phyloP scores from a whole-genome alignment of 1,140 invertebrate species.

The Neelides sp. region DNA sequence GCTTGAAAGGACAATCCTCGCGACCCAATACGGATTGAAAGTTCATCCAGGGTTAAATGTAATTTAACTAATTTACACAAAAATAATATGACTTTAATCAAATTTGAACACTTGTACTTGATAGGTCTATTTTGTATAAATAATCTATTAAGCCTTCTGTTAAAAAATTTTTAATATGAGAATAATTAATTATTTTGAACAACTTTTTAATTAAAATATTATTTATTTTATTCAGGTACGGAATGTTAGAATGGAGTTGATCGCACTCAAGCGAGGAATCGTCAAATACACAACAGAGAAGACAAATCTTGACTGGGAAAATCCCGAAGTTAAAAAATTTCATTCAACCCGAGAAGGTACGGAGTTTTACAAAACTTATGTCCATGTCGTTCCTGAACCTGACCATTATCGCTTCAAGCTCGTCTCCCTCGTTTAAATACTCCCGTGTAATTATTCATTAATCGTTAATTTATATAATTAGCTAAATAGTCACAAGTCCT shows the following conservation, averaged over 20 bases:
- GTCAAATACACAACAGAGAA: conserved; percentile 19
- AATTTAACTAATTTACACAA: conserved; percentile 2
- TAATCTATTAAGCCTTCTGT: not conserved
- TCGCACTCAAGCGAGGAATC: conserved; percentile 17
- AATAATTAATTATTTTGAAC: no score
- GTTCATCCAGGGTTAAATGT: conserved; percentile 26
- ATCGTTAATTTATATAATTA: no score
- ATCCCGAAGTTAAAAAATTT: not conserved
- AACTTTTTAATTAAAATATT: not conserved
- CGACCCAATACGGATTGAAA: conserved; percentile 11
- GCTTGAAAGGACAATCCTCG: conserved; percentile 9
- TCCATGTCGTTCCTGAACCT: conserved; percentile 22
- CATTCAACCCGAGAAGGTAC: conserved; percentile 7
- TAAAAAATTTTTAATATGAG: not conserved
- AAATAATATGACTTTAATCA: not conserved
- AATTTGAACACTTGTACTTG: not conserved
- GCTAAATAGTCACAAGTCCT: no score
- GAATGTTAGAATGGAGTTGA: not conserved
- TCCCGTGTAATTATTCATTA: no score
- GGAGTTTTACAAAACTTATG: conserved; percentile 21
- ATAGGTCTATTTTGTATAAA: not conserved
- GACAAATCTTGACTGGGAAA: conserved; percentile 12
- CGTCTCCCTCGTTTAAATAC: not conserved
- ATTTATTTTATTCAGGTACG: conserved; percentile 6
- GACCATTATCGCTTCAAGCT: conserved; percentile 20